Evolutionary conservation across 2,113 vertebrate species (phyloP), one percentile per base, ranked within the genome.

Genomic region (Scomber japonicus): DNA sequence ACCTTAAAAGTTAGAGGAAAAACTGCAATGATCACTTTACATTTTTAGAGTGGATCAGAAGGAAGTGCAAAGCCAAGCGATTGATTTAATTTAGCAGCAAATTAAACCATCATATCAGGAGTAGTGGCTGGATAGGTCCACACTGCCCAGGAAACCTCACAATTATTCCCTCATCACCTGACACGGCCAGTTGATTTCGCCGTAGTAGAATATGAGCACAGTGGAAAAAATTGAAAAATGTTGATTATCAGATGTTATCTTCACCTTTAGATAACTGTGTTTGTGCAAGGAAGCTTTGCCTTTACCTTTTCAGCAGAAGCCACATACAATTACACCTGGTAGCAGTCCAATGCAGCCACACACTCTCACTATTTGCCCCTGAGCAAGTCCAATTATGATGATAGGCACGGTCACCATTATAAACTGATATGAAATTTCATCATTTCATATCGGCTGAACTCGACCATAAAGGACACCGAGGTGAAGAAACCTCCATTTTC

Each of bases 381-480:
- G 45, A 65, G 59, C n/a, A 68, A 56, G 66, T 74, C 66, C 66
- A 78, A 82, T 88, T 90, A 81, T 60, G 48, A 71, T 74, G 53
- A 82, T 64, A 10, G 51, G 64, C 55, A 62, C 5, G 14, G 68
- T 27, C 61, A 60, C 48, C 59, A 75, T 87, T 73, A 70, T 81
- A 72, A 74, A 66, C 45, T 59, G 11, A 81, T 81, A 82, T 71
- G 61, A 83, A 89, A 90, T 88, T 70, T 80, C 60, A 88, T 88
- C 73, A 82, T 76, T 62, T 78, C 46, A 61, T 76, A 82, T 85
- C 75, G 63, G 60, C 78, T 77, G 44, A 84, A 82, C 53, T 83
- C 21, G 15, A 80, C 71, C 64, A 49, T 88, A 88, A 84, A 89
- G 74, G 82, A 84, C 78, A 73, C 56, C 19, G 77, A n/a, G 71